Evolutionary conservation across 2,113 vertebrate species (phyloP), one percentile per base, ranked within the genome.

Genomic region (Oxyura jamaicensis): DNA sequence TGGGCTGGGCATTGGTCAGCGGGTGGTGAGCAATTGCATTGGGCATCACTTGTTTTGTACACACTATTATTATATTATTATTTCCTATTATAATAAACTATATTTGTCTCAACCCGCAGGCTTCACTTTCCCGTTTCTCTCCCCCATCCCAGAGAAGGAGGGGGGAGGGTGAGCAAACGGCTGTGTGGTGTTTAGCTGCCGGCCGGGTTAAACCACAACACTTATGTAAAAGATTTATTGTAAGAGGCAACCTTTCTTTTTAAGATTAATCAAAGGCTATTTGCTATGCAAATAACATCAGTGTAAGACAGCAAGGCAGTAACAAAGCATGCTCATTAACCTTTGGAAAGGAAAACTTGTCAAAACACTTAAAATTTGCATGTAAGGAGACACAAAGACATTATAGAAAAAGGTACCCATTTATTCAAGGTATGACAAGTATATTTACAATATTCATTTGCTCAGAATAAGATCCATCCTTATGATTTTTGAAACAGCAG

Each of bases 371-470:
- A 65, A 78, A 63, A 28, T 2, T 18, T 48, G 11, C n/a, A 88
- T 0, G 5, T 6, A 18, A 85, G 93, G 13, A 95, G n/a, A 95
- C 77, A 93, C 85, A 46, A 74, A 91, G 89, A 86, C 67, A 89
- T 92, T 72, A 88, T 98, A 98, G 91, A 98, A 98, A 98, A 98
- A 97, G 71, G 95, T 97, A 97, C 83, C 96, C 97, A 97, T 98
- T 98, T 98, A 98, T 98, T 98, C 96, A 97, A 98, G 95, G 92
- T 97, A 98, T 98, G 97, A 98, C 98, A 98, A 98, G 91, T 97
- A 93, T 98, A 98, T 98, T 98, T 98, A 98, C 98, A 98, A 94
- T 97, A 97, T 90, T 97, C 75, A 89, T 96, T 96, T 96, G 72
- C 74, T 97, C 96, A 96, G 92, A 96, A 74, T 87, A 97, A 95